Evolutionary conservation across 2,888 invertebrate genomes (phyloP), one percentile per base, ranked within the genome.

Genomic region (Pterostichus niger): DNA sequence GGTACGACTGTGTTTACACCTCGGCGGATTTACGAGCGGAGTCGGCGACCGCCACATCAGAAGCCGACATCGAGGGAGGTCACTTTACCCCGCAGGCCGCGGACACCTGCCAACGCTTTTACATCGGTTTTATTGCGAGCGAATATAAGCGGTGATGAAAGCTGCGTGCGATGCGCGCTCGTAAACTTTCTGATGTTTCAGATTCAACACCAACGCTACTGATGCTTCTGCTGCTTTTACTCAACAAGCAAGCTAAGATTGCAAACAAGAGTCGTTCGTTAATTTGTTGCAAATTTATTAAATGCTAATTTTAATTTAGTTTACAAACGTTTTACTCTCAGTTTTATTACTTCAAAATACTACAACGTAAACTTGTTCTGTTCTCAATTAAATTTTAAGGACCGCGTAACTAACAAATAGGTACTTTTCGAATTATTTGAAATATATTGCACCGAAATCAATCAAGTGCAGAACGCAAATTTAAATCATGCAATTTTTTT

Each of bases 251-350:
- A 13, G 35, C 40, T 13, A 13, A 15, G 64, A 40, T 31, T 64
- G 13, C 64, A 35, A n/a, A 64, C 10, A 64, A 24, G 24, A 1
- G 24, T 24, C 13, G 56, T 56, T 56, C 3, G 64, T 7, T 35
- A 64, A 64, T 64, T 33, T 64, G 64, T 64, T 64, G 64, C 64
- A 64, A 33, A 64, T 64, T 64, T 64, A 64, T 64, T 64, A 15
- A 64, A 64, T 1, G 54, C 5, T 17, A 15, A 9, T 49, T 49
- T 24, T 13, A 13, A 49, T 49, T 49, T 49, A 49, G 13, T 49
- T n/a, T 24, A 3, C 24, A 24, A 24, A 24, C 24, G 3, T 24
- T 24, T 13, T 13, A 13, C 13, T n/a, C 49, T 49, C 24, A 49
- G 11, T 6, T 49, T 49, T 13, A 49, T 49, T 49, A 49, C 49